Base-by-base conservation (phyloP, 2,113 vertebrate genomes). In the Centropristis striata region DNA sequence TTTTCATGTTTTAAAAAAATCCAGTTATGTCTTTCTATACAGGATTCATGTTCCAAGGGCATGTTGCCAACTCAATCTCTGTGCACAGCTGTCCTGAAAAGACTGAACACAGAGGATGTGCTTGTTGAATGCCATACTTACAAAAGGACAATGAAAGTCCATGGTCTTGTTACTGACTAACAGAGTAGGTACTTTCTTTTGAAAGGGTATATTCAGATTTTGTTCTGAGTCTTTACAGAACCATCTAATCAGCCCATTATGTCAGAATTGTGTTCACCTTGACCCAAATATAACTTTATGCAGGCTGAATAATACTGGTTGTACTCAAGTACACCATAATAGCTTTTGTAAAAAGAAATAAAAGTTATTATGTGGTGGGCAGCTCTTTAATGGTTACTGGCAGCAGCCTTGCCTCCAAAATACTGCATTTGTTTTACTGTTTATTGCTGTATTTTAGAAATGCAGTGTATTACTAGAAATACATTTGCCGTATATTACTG, bases 61-160 rank as follows among this genome's bases (percentile, higher is more conserved):
- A 50, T 44, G 46, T 42, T 59, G 37, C 25, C 4, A 25, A 13
- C 18, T 66, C 41, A 47, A 11, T 21, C 27, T 64, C 28, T 64
- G 41, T 21, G 18, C 41, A 42, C 1, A 0, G 51, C 20, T 20
- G 8, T 32, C 13, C 18, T 42, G 27, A 78, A 70, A 25, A 36
- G 53, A 78, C 41, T 28, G 42, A 59, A 50, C n/a, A 16, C 4
- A 41, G 49, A 44, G 20, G 23, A 61, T 44, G 46, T 77, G 23
- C 42, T 51, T 8, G 75, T 42, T 18, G 16, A 70, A 78, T 27
- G 57, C n/a, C 10, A 14, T 7, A 15, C 57, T 59, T 61, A 39
- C 21, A 59, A 47, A 66, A 36, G 12, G n/a, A 47, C 25, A 25
- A 25, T 27, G 55, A 65, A 36, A 32, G 25, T 39, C 36, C 12